Percentiles rank a stretch among this genome's conserved stretches.
phyloP scores from a whole-genome alignment of 1,140 invertebrate genomes.

The Meteorus sp. region DNA sequence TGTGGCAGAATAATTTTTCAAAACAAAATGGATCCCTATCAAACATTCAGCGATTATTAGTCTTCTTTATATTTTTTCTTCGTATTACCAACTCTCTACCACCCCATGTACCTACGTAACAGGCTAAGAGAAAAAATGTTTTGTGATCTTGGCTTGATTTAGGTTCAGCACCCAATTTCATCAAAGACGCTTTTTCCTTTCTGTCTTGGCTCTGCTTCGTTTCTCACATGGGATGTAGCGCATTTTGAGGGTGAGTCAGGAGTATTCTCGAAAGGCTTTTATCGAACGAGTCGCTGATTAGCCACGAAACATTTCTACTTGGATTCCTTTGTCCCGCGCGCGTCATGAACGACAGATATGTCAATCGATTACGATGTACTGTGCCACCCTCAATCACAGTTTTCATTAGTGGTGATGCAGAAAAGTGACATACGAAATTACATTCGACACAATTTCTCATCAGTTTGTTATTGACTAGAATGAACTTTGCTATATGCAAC shows the following conservation, averaged over 20 bases:
- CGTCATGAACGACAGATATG: conserved; percentile 27
- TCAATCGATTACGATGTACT: conserved; percentile 41
- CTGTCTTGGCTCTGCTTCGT: conserved; percentile 15
- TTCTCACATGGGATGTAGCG: neutral
- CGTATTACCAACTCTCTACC: too few relatives aligned
- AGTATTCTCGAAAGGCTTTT: conserved; percentile 27
- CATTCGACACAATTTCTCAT: too few relatives aligned
- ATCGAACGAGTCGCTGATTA: conserved; percentile 39
- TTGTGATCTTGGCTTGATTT: conserved; percentile 23
- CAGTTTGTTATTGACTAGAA: too few relatives aligned
- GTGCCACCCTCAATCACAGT: conserved; percentile 45
- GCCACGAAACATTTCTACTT: conserved; percentile 38
- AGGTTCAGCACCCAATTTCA: conserved; percentile 18
- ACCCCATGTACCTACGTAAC: neutral
- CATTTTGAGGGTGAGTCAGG: conserved; percentile 1
- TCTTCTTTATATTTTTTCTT: too few relatives aligned
- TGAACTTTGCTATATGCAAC: too few relatives aligned
- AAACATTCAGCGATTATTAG: conserved; percentile 44
- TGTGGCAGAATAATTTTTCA: conserved; percentile 14
- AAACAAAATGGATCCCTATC: conserved; percentile 35
- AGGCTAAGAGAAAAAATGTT: conserved; percentile 10
- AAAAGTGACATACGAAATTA: too few relatives aligned
- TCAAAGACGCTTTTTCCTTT: conserved; percentile 21
- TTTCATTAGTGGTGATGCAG: conserved; percentile 53
- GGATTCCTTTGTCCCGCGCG: conserved; percentile 33